Evolutionary conservation across 2,797 vertebrate species (phyloP).

Genomic region (Picus viridis): DNA sequence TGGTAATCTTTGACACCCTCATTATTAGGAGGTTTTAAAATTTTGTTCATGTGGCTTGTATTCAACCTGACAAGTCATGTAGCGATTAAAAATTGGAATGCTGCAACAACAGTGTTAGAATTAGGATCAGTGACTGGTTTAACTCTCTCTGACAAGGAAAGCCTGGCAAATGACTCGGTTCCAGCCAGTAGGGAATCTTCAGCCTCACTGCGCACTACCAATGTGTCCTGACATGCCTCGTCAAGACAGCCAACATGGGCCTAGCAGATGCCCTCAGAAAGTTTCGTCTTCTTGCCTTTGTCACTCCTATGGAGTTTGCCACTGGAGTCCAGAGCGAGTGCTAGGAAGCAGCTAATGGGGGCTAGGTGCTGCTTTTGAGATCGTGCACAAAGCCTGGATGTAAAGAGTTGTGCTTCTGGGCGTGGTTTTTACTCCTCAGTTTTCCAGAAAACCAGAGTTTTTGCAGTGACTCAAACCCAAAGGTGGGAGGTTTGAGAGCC

Average conservation of each 20-base stretch:
- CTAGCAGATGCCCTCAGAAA: slow-evolving; percentile 74
- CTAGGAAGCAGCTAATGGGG: neutral
- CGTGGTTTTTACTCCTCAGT: neutral
- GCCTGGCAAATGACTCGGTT: slow-evolving; percentile 91
- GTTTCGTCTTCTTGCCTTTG: slow-evolving; percentile 50
- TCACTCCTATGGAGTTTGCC: neutral
- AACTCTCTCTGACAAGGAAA: slow-evolving; percentile 93
- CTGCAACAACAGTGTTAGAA: slow-evolving; percentile 94
- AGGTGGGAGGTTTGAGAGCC: neutral
- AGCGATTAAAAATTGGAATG: slow-evolving; percentile 98
- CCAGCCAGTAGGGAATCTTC: slow-evolving; percentile 92
- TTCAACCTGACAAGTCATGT: slow-evolving; percentile 96
- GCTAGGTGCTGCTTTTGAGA: neutral
- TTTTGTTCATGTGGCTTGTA: slow-evolving; percentile 87
- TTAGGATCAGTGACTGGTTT: slow-evolving; percentile 93
- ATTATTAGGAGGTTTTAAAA: slow-evolving; percentile 84
- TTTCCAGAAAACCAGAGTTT: neutral
- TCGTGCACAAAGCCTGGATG: neutral
- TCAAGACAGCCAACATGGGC: slow-evolving; percentile 73
- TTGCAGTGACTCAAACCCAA: neutral
- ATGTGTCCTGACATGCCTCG: slow-evolving; percentile 87
- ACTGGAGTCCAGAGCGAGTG: neutral
- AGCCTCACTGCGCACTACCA: slow-evolving; percentile 87
- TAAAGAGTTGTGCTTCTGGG: neutral
- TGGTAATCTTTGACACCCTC: slow-evolving; percentile 49